Percentiles rank a stretch among this genome's conserved stretches.
Conservation (phyloP, 1,140 invertebrate species). For the Zaprionus ornatus region DNA sequence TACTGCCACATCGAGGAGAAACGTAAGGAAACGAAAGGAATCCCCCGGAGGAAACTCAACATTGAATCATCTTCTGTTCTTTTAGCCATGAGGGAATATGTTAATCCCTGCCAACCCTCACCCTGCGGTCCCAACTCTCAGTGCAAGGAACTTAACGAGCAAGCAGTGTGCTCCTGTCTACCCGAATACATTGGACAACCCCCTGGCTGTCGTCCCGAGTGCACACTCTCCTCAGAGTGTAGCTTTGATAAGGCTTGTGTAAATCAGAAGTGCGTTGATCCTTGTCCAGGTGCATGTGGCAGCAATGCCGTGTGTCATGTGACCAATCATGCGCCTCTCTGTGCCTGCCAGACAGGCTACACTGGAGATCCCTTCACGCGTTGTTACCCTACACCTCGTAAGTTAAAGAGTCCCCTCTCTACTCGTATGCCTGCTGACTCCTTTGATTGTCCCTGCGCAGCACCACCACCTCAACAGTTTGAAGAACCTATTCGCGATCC, state of each 20-base stretch:
- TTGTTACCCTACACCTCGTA: conserved; percentile 86
- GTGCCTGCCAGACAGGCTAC: conserved; percentile 86
- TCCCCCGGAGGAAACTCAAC: background rate
- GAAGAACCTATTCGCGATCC: conserved; percentile 84
- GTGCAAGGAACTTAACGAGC: conserved; percentile 87
- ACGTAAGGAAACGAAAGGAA: conserved; percentile 59
- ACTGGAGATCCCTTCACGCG: conserved; percentile 88
- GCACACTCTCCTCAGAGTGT: conserved; percentile 88
- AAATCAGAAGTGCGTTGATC: conserved; percentile 88
- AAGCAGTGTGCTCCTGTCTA: conserved; percentile 89
- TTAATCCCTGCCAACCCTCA: conserved; percentile 86
- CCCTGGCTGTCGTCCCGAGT: conserved; percentile 89
- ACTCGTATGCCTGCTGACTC: background rate
- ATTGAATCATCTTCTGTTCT: background rate
- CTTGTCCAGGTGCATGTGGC: conserved; percentile 89
- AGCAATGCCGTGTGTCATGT: conserved; percentile 86
- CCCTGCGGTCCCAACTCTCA: conserved; percentile 89
- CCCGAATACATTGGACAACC: conserved; percentile 90
- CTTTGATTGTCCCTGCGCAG: conserved; percentile 50
- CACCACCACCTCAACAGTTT: conserved; percentile 85
- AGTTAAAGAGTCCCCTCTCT: conserved; percentile 64
- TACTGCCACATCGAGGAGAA: conserved; percentile 83
- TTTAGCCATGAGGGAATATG: conserved; percentile 77
- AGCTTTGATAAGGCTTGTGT: conserved; percentile 88
- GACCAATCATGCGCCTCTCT: conserved; percentile 86